Percentiles rank a stretch among this genome's conserved stretches.
Conservation (phyloP, 2,797 vertebrate species). For the Odontamblyopus rebecca region DNA sequence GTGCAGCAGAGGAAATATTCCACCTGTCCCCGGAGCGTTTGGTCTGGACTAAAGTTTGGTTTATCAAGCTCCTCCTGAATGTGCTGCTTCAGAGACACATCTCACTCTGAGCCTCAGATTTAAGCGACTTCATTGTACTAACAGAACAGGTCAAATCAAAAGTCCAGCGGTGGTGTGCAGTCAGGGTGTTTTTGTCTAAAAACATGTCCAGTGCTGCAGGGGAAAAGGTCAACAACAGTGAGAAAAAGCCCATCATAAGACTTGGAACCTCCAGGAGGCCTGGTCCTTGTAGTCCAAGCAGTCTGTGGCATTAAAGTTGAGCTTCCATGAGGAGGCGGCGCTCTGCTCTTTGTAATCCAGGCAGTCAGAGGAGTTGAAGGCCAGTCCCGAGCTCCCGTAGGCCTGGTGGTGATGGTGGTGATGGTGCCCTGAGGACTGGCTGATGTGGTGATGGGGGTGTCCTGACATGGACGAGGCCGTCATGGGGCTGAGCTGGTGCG, state of each 20-base stretch:
- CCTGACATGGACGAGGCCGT: slow-evolving; percentile 89
- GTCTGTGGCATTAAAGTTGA: slow-evolving; percentile 98
- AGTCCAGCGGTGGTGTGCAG: slow-evolving; percentile 56
- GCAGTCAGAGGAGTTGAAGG: slow-evolving; percentile 97
- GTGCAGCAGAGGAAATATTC: slow-evolving; percentile 65
- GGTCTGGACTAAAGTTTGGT: slow-evolving; percentile 48
- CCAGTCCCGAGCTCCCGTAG: slow-evolving; percentile 85
- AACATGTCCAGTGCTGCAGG: slow-evolving; percentile 68
- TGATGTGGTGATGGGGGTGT: slow-evolving; percentile 90
- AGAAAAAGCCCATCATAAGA: slow-evolving; percentile 84
- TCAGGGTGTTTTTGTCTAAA: slow-evolving; percentile 66
- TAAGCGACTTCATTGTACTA: slow-evolving; percentile 24
- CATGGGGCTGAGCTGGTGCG: slow-evolving; percentile 93
- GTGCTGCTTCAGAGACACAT: slow-evolving; percentile 13
- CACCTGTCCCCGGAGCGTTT: slow-evolving; percentile 69
- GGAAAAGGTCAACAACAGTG: slow-evolving; percentile 46
- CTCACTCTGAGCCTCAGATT: slow-evolving; percentile 17
- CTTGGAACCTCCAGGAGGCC: slow-evolving; percentile 98
- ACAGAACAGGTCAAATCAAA: slow-evolving; percentile 24
- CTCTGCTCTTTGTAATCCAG: slow-evolving; percentile 99
- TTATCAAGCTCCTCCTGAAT: slow-evolving; percentile 51
- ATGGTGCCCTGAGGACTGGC: slow-evolving; percentile 92
- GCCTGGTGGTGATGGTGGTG: slow-evolving; percentile 91
- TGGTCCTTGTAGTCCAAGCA: slow-evolving; percentile 99
- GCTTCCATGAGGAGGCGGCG: slow-evolving; percentile 91